Percentiles rank a stretch among this genome's conserved stretches.
Evolutionary conservation across 53 echinoderm and acorn worm species (phyloP).

Genomic region (Holothuria leucospilota): DNA sequence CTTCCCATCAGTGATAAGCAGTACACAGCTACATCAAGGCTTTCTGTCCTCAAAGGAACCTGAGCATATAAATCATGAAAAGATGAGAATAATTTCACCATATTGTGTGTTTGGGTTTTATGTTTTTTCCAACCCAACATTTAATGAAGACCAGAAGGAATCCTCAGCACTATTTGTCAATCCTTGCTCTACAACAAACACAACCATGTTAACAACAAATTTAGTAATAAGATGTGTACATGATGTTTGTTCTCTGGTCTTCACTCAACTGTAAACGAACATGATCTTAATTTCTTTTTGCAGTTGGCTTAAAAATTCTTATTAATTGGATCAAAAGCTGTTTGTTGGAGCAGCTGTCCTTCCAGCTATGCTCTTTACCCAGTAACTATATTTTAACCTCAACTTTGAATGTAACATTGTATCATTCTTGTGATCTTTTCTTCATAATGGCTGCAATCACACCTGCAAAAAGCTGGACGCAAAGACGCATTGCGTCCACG

Average conservation of each 20-base stretch:
- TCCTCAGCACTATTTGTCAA: background rate
- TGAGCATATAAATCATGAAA: background rate
- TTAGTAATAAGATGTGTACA: background rate
- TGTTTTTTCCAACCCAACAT: background rate
- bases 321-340: too few species aligned
- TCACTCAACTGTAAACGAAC: too few species aligned
- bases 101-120: background rate
- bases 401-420: too few species aligned
- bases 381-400: too few species aligned
- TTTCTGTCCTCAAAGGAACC: slow-evolving; percentile 80
- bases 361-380: too few species aligned
- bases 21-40: slow-evolving; percentile 84
- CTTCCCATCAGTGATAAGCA: slow-evolving; percentile 97
- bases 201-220: background rate
- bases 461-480: too few species aligned
- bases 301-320: too few species aligned
- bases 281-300: too few species aligned
- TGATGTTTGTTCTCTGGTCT: background rate
- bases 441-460: too few species aligned
- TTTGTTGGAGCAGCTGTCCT: too few species aligned
- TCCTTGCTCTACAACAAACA: background rate
- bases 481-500: too few species aligned
- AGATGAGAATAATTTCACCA: background rate
- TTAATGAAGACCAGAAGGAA: background rate
- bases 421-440: too few species aligned